Evolutionary conservation across 2,888 invertebrate species (phyloP).

Genomic region (Hymenopus coronatus): DNA sequence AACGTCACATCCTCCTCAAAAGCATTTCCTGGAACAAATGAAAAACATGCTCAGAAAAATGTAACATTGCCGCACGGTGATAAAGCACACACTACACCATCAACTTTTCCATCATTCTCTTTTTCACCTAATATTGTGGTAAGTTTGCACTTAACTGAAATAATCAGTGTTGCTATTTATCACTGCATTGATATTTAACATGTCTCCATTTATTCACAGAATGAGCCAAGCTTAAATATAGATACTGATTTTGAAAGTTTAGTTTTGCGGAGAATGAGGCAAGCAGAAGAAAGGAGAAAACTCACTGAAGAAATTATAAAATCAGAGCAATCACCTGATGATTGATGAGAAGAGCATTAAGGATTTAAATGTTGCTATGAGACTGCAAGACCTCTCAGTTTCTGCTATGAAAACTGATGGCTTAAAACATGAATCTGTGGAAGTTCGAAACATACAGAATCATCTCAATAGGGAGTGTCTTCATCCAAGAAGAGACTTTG

Average conservation of each 20-base stretch:
- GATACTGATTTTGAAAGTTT: slow-evolving; percentile 71
- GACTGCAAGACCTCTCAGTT: too few species aligned
- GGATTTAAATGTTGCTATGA: too few species aligned
- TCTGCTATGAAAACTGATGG: neutral
- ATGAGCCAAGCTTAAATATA: neutral
- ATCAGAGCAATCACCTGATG: slow-evolving; percentile 46
- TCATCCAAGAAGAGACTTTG: too few species aligned
- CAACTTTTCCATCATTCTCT: neutral
- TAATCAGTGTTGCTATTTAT: neutral
- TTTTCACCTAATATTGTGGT: slow-evolving; percentile 7
- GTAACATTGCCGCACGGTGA: neutral
- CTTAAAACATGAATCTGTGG: too few species aligned
- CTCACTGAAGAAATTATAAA: slow-evolving; percentile 67
- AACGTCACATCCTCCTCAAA: neutral
- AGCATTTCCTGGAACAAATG: neutral
- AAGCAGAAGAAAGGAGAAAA: slow-evolving; percentile 80
- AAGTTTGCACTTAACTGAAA: neutral
- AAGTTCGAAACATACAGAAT: too few species aligned
- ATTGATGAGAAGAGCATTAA: neutral
- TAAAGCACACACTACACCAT: neutral
- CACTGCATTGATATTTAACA: neutral
- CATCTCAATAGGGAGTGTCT: too few species aligned
- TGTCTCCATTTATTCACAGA: neutral
- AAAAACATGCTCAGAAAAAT: neutral
- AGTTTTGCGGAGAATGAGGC: slow-evolving; percentile 74